A percentile compares a stretch with the other conserved stretches of the same genome.
These are phyloP conservation scores for Capitulum mitella DNA, from an alignment of 2,888 invertebrate genomes.

Conservation along the genomic window DNA sequence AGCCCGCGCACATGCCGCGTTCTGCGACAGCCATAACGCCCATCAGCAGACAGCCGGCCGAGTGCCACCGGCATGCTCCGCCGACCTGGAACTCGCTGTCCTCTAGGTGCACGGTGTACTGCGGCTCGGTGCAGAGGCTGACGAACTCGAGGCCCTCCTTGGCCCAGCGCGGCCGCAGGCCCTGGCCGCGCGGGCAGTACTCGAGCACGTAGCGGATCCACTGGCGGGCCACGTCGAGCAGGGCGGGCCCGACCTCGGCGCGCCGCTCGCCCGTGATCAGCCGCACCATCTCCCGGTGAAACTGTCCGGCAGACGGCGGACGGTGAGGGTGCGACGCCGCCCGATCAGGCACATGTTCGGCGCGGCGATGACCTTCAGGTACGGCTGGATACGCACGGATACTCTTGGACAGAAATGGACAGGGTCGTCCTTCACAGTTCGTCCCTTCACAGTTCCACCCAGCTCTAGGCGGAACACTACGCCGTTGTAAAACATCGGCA, in stretches of 20 bases:
- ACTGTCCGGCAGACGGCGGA: constrained; percentile 41
- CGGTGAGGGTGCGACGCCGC: no score
- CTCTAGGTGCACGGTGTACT: constrained; percentile 65
- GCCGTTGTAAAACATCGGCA: no score
- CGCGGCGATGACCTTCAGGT: no score
- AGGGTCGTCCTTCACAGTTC: no score
- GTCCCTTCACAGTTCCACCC: no score
- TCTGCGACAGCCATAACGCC: no score
- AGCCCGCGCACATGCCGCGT: no score
- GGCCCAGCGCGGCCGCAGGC: constrained; percentile 78
- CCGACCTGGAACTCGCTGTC: constrained; percentile 64
- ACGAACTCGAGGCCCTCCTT: constrained; percentile 77
- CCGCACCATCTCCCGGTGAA: constrained; percentile 63
- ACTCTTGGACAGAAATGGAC: no score
- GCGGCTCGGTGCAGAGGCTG: constrained; percentile 73
- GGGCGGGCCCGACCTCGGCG: constrained; percentile 51
- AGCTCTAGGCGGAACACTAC: no score
- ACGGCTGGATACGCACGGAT: no score
- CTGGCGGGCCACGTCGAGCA: constrained; percentile 63
- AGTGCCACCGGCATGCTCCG: constrained; percentile 43
- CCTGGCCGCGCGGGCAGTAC: constrained; percentile 73
- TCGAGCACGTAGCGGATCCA: constrained; percentile 87
- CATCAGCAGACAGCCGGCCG: no score
- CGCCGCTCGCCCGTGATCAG: constrained; percentile 50
- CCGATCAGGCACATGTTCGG: no score